These are phyloP conservation scores for Bergia puertoricense DNA, from an alignment of 92 coral and sea anemone genomes.

Conservation along the genomic window DNA sequence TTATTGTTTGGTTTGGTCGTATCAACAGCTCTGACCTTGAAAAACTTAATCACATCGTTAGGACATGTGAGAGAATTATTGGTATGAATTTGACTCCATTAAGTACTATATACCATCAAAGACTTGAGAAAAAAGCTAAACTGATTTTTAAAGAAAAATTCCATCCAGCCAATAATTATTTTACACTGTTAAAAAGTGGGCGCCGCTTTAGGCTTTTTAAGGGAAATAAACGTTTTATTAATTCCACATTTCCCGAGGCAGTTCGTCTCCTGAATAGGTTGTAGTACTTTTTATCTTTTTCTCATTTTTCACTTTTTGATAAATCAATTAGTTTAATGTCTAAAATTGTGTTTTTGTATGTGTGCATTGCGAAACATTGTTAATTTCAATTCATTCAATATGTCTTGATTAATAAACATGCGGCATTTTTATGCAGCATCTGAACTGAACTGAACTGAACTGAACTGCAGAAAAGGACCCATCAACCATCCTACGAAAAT, in stretches of 20 bases:
- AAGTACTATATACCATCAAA: background rate
- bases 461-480: too few species aligned
- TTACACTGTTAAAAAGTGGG: background rate
- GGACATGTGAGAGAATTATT: background rate
- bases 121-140: background rate
- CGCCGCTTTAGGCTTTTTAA: background rate
- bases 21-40: background rate
- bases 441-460: background rate
- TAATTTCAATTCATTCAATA: background rate
- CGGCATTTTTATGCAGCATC: background rate
- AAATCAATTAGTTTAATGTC: background rate
- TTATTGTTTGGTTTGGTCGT: background rate
- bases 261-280: background rate
- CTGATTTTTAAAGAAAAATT: background rate
- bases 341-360: background rate
- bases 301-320: background rate
- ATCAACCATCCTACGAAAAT: too few species aligned
- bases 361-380: background rate
- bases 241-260: background rate
- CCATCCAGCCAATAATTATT: conserved; percentile 2
- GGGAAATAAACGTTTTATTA: conserved; percentile 2
- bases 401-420: background rate
- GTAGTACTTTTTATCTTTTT: background rate
- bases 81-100: background rate
- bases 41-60: background rate